A percentile compares a stretch with the other conserved stretches of the same genome.
Conservation (phyloP, 1,140 invertebrate species). For the Formica selysi region DNA sequence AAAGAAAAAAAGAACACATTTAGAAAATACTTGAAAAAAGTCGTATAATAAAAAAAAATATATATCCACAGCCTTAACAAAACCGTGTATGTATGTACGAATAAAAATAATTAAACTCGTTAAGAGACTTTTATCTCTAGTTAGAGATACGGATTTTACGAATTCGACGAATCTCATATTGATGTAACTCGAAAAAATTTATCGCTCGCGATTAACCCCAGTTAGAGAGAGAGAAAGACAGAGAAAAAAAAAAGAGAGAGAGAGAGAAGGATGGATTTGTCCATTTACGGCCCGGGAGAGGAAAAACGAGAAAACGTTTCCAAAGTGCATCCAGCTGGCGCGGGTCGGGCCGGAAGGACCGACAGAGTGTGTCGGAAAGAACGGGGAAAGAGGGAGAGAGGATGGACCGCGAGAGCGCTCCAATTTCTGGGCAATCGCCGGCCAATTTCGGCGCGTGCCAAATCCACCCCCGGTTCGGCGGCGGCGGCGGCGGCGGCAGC, state of each 20-base stretch:
- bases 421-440: slow-evolving; percentile 78
- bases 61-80: neutral
- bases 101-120: neutral
- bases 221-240: slow-evolving; percentile 9
- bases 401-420: slow-evolving; percentile 62
- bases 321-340: slow-evolving; percentile 59
- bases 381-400: slow-evolving; percentile 51
- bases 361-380: slow-evolving; percentile 48
- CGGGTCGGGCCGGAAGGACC: slow-evolving; percentile 42
- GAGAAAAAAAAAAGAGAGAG: no score
- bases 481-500: slow-evolving; percentile 33
- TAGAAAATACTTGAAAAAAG: neutral
- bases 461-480: slow-evolving; percentile 66
- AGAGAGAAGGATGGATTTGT: slow-evolving; percentile 4
- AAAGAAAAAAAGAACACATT: neutral
- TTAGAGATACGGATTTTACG: neutral
- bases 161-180: neutral
- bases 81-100: neutral
- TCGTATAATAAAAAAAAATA: neutral
- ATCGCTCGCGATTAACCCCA: slow-evolving; percentile 46
- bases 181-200: slow-evolving; percentile 19
- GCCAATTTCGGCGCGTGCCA: slow-evolving; percentile 81
- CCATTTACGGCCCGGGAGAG: neutral
- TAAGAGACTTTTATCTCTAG: neutral
- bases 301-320: slow-evolving; percentile 32